Conservation (phyloP, 2,797 vertebrate genomes). For the Catharus ustulatus region DNA sequence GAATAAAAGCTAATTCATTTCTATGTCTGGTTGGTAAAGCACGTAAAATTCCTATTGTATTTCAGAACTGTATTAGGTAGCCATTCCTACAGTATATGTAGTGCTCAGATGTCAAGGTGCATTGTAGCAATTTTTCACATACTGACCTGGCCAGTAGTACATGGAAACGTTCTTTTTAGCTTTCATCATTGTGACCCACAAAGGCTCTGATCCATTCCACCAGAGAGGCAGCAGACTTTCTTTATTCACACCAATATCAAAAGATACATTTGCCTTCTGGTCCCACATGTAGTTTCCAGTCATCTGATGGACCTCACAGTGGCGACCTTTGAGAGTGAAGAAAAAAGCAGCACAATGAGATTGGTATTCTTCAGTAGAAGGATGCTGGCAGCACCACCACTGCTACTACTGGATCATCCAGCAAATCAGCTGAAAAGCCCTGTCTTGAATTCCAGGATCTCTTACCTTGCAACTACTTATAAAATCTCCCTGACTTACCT, state of each 20-base stretch:
- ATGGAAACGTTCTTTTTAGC: constrained; percentile 86
- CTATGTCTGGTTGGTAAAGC: background rate
- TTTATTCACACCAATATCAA: constrained; percentile 87
- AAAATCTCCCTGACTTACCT: background rate
- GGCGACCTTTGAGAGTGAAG: constrained; percentile 78
- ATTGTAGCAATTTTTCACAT: background rate
- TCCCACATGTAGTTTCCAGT: constrained; percentile 98
- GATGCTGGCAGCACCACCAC: background rate
- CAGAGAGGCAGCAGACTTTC: constrained; percentile 90
- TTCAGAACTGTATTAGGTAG: background rate
- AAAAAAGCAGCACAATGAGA: background rate
- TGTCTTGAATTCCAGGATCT: background rate
- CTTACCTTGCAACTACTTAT: background rate
- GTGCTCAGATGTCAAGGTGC: background rate
- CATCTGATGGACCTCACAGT: constrained; percentile 92
- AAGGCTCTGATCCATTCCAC: constrained; percentile 94
- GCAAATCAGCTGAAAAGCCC: background rate
- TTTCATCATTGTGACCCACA: constrained; percentile 93
- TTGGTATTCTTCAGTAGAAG: background rate
- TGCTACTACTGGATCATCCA: background rate
- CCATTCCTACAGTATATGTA: background rate
- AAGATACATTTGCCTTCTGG: constrained; percentile 80
- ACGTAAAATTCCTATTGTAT: background rate
- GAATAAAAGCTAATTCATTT: background rate
- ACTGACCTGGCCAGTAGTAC: constrained; percentile 97